Percentiles rank a stretch among this genome's conserved stretches.
These are phyloP conservation scores for Gonatopus flavifemur DNA, from an alignment of 1,140 invertebrate species.

Conservation along the genomic window DNA sequence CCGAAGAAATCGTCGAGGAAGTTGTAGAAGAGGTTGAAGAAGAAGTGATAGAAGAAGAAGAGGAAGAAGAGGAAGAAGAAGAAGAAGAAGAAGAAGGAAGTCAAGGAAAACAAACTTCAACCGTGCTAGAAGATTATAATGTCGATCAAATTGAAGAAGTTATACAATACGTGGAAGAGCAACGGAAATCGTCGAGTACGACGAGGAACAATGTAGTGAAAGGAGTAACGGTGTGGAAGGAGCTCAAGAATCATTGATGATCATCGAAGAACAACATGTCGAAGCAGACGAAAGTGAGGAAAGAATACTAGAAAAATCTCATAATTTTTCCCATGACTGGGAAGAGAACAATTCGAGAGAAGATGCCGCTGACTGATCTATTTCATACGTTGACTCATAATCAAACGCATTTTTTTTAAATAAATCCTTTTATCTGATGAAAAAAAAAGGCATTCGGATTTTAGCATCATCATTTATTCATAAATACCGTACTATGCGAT, in stretches of 20 bases:
- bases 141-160: slow-evolving; percentile 43
- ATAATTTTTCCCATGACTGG: no score
- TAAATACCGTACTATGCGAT: no score
- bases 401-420: neutral
- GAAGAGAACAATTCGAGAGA: slow-evolving; percentile 7
- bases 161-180: slow-evolving; percentile 53
- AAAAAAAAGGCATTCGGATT: no score
- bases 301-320: no score
- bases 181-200: slow-evolving; percentile 55
- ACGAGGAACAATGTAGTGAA: slow-evolving; percentile 39
- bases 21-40: no score
- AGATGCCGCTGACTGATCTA: neutral
- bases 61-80: no score
- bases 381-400: neutral
- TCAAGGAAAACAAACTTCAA: slow-evolving; percentile 18
- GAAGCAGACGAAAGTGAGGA: slow-evolving; percentile 32
- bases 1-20: no score
- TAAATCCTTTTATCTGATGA: no score
- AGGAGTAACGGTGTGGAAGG: slow-evolving; percentile 29
- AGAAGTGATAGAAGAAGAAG: no score
- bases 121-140: slow-evolving; percentile 21
- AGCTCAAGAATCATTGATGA: slow-evolving; percentile 40
- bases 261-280: slow-evolving; percentile 45
- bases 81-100: no score
- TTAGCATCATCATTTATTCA: no score